Evolutionary conservation across 2,797 vertebrate genomes (phyloP).

Genomic region (Lophotriccus pileatus): DNA sequence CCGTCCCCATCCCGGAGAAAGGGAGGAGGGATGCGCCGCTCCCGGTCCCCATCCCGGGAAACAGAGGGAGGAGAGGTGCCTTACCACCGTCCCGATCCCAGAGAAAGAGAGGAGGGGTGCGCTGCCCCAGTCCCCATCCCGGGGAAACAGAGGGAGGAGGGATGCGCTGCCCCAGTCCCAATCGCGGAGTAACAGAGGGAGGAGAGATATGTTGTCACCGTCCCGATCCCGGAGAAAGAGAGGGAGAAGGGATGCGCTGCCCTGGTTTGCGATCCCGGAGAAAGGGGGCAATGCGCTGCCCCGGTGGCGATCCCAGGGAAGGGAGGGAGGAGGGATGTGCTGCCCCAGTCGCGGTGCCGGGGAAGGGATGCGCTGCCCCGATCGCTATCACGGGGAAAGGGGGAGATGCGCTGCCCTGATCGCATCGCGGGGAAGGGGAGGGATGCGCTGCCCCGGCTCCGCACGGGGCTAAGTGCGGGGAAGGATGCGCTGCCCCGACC

Average conservation of each 20-base stretch:
- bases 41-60: too few relatives aligned
- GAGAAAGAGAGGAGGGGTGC: not conserved
- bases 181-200: fast-evolving
- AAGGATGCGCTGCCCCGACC: not conserved
- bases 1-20: too few relatives aligned
- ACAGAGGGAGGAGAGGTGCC: not conserved
- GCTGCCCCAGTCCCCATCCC: not conserved
- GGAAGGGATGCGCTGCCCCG: not conserved
- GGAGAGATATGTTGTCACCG: not conserved
- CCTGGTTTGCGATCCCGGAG: not conserved
- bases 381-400: too few relatives aligned
- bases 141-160: not conserved
- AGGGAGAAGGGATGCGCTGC: not conserved
- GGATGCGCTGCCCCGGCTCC: not conserved
- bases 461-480: not conserved
- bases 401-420: not conserved
- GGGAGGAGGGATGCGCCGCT: not conserved
- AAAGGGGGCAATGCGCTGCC: not conserved
- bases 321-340: not conserved
- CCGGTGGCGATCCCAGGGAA: too few relatives aligned
- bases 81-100: too few relatives aligned
- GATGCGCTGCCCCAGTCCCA: not conserved
- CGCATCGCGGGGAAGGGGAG: not conserved
- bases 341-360: too few relatives aligned
- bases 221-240: too few relatives aligned